These are phyloP conservation scores for Oscheius sp. DNA, from an alignment of 2,888 invertebrate genomes.

Conservation along the genomic window DNA sequence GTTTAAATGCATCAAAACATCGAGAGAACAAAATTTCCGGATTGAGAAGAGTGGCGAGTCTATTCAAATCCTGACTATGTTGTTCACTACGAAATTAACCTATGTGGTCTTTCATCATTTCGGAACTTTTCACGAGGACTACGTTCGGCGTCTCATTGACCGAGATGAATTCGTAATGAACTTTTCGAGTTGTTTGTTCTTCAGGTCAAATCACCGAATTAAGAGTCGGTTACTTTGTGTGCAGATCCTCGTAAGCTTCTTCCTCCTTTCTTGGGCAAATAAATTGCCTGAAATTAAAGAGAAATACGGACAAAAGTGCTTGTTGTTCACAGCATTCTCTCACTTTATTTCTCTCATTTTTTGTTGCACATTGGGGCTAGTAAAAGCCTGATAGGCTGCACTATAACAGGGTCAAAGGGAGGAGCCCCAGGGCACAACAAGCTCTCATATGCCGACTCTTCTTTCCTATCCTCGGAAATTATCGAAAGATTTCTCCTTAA, in stretches of 20 bases:
- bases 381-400: conserved; percentile 1
- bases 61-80: too few species aligned
- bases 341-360: background rate
- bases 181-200: background rate
- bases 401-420: conserved; percentile 18
- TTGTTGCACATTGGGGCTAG: background rate
- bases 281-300: too few species aligned
- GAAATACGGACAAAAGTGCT: too few species aligned
- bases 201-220: background rate
- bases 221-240: background rate
- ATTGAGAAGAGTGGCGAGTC: background rate
- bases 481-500: background rate
- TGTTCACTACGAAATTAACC: too few species aligned
- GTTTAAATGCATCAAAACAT: background rate
- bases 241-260: background rate
- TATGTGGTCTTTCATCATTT: background rate
- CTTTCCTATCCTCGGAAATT: background rate
- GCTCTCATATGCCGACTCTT: conserved; percentile 12
- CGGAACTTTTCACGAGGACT: background rate
- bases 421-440: conserved; percentile 16
- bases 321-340: background rate
- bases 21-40: conserved; percentile 13
- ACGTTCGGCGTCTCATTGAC: background rate
- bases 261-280: background rate
- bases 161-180: background rate